phyloP scores from a whole-genome alignment of 2,888 invertebrate genomes.

The Barypeithes pellucidus region DNA sequence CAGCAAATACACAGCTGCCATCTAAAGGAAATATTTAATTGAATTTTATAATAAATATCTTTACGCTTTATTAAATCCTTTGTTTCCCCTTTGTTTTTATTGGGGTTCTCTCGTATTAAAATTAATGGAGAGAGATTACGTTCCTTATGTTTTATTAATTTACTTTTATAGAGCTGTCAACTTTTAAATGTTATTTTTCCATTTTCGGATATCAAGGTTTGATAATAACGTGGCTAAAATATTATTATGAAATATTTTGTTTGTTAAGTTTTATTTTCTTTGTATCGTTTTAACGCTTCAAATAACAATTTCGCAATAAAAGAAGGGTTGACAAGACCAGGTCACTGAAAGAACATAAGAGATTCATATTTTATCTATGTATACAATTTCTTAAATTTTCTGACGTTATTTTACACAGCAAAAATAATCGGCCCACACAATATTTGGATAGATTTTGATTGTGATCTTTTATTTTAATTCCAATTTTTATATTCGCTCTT shows the following conservation, averaged over 20 bases:
- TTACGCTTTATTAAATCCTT: slow-evolving; percentile 23
- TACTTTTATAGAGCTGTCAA: slow-evolving; percentile 24
- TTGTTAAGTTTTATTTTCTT: not conserved
- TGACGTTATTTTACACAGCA: too few relatives aligned
- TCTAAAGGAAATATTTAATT: slow-evolving; percentile 13
- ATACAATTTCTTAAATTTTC: too few relatives aligned
- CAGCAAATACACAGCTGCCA: slow-evolving; percentile 7
- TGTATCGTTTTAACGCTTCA: too few relatives aligned
- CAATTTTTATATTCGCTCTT: too few relatives aligned
- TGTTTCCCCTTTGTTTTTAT: slow-evolving; percentile 12
- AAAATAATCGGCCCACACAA: too few relatives aligned
- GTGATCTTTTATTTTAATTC: too few relatives aligned
- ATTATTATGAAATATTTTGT: not conserved
- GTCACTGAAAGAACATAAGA: too few relatives aligned
- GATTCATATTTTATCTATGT: too few relatives aligned
- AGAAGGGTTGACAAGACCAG: too few relatives aligned
- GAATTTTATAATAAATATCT: slow-evolving; percentile 22
- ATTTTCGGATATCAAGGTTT: not conserved
- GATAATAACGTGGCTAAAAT: not conserved
- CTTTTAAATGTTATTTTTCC: slow-evolving; percentile 13
- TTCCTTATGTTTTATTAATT: slow-evolving; percentile 21
- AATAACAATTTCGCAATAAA: too few relatives aligned
- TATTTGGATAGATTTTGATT: too few relatives aligned
- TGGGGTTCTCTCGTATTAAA: slow-evolving; percentile 12
- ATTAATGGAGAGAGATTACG: slow-evolving; percentile 10